These are phyloP conservation scores for Trichogramma evanescens DNA, from an alignment of 2,888 invertebrate species.

Conservation along the genomic window DNA sequence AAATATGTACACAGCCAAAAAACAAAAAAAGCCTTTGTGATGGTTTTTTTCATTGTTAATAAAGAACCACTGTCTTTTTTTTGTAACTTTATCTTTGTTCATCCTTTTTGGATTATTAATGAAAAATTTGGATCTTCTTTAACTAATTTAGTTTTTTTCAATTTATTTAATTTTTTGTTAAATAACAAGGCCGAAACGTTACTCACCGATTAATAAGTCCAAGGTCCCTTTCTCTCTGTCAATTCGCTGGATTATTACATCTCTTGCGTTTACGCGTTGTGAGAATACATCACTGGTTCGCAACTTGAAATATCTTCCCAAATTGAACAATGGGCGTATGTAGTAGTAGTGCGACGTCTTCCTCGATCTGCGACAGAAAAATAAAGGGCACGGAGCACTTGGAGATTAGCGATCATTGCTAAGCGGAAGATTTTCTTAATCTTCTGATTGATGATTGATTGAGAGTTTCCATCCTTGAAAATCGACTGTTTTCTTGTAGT, in stretches of 20 bases:
- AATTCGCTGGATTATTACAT: too few relatives aligned
- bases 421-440: constrained; percentile 2
- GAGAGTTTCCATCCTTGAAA: too few relatives aligned
- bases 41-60: not conserved
- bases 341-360: constrained; percentile 2
- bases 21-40: constrained; percentile 17
- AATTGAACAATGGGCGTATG: not conserved
- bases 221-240: constrained; percentile 5
- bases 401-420: constrained; percentile 26
- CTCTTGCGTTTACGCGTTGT: constrained; percentile 14
- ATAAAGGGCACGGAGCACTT: constrained; percentile 27
- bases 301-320: too few relatives aligned
- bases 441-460: not conserved
- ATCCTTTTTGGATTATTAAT: not conserved
- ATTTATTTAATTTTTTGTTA: constrained; percentile 6
- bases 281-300: not conserved
- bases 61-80: not conserved
- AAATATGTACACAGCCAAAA: not conserved
- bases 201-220: constrained; percentile 33
- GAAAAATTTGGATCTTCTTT: too few relatives aligned
- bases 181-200: constrained; percentile 35
- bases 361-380: constrained; percentile 36
- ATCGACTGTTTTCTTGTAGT: too few relatives aligned
- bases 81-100: not conserved
- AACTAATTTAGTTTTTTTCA: too few relatives aligned